A percentile compares a stretch with the other conserved stretches of the same genome.
Evolutionary conservation across 2,113 vertebrate genomes (phyloP).

Genomic region (Atlantisia rogersi): DNA sequence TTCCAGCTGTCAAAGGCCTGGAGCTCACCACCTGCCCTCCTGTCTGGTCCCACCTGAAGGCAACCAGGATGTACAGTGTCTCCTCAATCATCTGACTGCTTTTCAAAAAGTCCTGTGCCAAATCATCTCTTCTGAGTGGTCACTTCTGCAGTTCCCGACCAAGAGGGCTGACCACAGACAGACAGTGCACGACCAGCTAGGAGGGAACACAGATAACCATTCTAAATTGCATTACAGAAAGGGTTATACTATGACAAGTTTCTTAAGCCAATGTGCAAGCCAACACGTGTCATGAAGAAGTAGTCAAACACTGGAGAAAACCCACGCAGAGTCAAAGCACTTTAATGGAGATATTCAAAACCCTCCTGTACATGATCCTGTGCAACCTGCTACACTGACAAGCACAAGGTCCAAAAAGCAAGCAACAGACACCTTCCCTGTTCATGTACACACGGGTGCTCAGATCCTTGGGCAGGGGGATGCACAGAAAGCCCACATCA

Average conservation of each 20-base stretch:
- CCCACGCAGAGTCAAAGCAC: not conserved
- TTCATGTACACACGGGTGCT: not conserved
- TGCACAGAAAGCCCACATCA: not conserved
- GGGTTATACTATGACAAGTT: not conserved
- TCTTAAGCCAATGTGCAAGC: not conserved
- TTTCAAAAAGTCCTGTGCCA: not conserved
- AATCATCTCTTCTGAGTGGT: fast-evolving
- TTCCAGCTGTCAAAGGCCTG: not conserved
- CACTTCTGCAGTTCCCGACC: not conserved
- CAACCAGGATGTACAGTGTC: not conserved
- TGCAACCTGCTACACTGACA: not conserved
- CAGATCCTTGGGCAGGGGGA: not conserved
- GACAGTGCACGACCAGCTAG: not conserved
- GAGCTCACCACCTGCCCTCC: not conserved
- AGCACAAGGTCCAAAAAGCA: not conserved
- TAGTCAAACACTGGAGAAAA: not conserved
- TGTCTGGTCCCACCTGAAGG: not conserved
- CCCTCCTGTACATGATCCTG: no score
- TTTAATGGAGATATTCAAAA: not conserved
- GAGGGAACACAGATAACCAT: not conserved
- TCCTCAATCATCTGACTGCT: not conserved
- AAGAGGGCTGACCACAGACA: fast-evolving
- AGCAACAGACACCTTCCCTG: not conserved
- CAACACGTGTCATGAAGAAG: fast-evolving
- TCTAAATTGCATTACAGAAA: not conserved